phyloP scores from a whole-genome alignment of 2,113 vertebrate species.

The Benitochromis conjunctus region DNA sequence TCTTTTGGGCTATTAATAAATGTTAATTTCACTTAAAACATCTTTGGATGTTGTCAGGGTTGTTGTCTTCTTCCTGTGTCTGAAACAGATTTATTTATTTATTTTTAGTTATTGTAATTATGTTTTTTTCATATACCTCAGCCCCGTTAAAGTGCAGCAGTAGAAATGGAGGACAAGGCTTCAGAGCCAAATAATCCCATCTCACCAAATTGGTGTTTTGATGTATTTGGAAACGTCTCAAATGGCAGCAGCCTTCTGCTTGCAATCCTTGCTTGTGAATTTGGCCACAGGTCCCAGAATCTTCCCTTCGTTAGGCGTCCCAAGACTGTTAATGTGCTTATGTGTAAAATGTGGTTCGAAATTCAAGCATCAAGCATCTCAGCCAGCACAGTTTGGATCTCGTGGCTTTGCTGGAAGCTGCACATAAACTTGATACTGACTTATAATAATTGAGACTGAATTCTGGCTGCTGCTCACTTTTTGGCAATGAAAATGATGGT shows the following conservation, averaged over 20 bases:
- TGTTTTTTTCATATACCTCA: background rate
- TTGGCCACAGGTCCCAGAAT: background rate
- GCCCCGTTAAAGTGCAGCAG: background rate
- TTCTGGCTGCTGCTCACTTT: background rate
- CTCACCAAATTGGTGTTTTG: constrained; percentile 32
- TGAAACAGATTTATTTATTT: background rate
- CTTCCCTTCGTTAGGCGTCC: background rate
- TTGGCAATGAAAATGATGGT: background rate
- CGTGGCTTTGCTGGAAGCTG: background rate
- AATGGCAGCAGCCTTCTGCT: constrained; percentile 1
- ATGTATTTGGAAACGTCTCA: constrained; percentile 36
- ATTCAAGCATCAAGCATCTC: background rate
- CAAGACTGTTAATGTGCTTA: background rate
- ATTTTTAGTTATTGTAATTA: background rate
- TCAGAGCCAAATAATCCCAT: constrained; percentile 22
- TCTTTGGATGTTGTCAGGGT: background rate
- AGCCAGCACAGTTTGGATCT: background rate
- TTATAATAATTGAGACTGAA: background rate
- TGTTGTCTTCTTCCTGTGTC: background rate
- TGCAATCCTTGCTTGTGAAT: background rate
- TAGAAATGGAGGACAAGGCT: constrained; percentile 4
- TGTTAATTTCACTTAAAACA: background rate
- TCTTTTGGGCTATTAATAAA: background rate
- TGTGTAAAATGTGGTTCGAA: background rate
- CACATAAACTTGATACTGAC: background rate